Evolutionary conservation across 2,888 invertebrate species (phyloP).

Genomic region (Clivina fossor): DNA sequence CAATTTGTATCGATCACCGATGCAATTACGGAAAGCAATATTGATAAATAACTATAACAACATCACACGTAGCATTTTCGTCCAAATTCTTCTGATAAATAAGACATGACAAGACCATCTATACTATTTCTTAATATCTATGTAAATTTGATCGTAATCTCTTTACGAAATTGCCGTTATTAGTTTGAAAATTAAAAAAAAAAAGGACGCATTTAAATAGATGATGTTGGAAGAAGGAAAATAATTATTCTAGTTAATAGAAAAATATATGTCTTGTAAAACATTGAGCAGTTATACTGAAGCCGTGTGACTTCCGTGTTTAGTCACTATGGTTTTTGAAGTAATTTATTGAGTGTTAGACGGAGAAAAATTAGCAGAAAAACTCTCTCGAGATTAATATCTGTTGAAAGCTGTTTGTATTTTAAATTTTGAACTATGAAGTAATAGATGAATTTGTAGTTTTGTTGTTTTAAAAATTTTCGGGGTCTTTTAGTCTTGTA

Average conservation of each 20-base stretch:
- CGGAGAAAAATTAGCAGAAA: constrained; percentile 13
- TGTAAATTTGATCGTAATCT: constrained; percentile 29
- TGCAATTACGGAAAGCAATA: constrained; percentile 20
- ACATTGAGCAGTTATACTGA: neutral
- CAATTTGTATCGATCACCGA: constrained; percentile 28
- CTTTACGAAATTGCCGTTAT: constrained; percentile 5
- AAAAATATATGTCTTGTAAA: constrained; percentile 8
- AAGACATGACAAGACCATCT: constrained; percentile 3
- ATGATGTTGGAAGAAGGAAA: constrained; percentile 15
- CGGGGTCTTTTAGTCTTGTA: too few species aligned
- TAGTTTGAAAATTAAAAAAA: constrained; percentile 1
- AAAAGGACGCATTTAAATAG: constrained; percentile 27
- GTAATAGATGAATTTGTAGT: too few species aligned
- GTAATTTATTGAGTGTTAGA: constrained; percentile 14
- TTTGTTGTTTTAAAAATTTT: too few species aligned
- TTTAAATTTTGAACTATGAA: too few species aligned
- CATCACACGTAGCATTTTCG: constrained; percentile 4
- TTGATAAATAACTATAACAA: constrained; percentile 19
- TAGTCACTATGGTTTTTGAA: constrained; percentile 1
- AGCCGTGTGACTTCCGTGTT: constrained; percentile 8
- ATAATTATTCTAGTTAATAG: constrained; percentile 22
- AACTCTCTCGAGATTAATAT: constrained; percentile 3
- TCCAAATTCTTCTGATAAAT: constrained; percentile 13
- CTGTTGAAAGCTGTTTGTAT: neutral
- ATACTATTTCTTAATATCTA: constrained; percentile 29